These are phyloP conservation scores for Triplophysa bombifrons DNA, from an alignment of 2,797 vertebrate genomes.

Conservation along the genomic window DNA sequence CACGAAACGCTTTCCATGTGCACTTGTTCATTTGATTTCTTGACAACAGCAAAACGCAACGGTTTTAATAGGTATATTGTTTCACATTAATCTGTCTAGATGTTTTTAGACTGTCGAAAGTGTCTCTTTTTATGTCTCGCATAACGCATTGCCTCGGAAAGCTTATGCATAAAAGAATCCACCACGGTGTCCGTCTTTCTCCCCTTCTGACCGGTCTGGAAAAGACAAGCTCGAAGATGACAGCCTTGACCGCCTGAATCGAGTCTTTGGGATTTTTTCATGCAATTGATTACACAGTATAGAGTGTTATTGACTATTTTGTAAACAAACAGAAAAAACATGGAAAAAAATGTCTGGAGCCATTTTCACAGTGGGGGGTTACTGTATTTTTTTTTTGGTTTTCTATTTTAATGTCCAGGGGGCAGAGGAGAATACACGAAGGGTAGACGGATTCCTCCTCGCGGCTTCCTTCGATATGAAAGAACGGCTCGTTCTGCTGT, in stretches of 20 bases:
- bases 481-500: conserved; percentile 51
- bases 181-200: conserved; percentile 63
- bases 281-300: conserved; percentile 71
- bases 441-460: conserved; percentile 14
- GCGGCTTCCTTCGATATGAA: conserved; percentile 38
- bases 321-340: conserved; percentile 66
- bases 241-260: conserved; percentile 56
- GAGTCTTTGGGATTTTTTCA: conserved; percentile 66
- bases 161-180: conserved; percentile 75
- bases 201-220: conserved; percentile 63
- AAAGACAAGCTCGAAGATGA: conserved; percentile 60
- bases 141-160: conserved; percentile 70
- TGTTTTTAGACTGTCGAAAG: conserved; percentile 65
- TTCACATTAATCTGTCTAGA: conserved; percentile 64
- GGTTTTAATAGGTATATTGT: conserved; percentile 61
- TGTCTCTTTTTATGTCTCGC: conserved; percentile 61
- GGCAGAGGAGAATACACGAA: conserved; percentile 17
- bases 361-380: conserved; percentile 65
- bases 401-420: conserved; percentile 8
- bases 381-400: conserved; percentile 56
- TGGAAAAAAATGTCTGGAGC: conserved; percentile 62
- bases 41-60: conserved; percentile 65
- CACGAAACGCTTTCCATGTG: conserved; percentile 75
- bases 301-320: conserved; percentile 67
- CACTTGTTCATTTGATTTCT: conserved; percentile 63